These are phyloP conservation scores for Pollenia angustigena DNA, from an alignment of 2,888 invertebrate genomes.

Conservation along the genomic window DNA sequence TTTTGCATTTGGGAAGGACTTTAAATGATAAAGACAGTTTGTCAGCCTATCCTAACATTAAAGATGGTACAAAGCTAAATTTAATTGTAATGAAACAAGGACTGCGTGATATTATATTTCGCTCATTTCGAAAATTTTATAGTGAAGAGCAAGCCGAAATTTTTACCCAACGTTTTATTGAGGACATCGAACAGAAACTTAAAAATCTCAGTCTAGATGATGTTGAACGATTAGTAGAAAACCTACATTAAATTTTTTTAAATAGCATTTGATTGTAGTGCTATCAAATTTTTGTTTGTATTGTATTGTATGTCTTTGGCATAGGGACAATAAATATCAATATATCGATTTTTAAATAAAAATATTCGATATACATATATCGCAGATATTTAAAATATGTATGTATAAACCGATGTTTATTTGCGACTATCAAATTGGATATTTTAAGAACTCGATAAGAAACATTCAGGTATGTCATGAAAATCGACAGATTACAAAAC, in stretches of 20 bases:
- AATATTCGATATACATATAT: too few species aligned
- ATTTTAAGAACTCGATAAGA: too few species aligned
- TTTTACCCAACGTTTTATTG: conserved; percentile 81
- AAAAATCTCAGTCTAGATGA: conserved; percentile 82
- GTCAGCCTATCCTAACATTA: conserved; percentile 89
- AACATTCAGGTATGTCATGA: too few species aligned
- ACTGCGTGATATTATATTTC: conserved; percentile 86
- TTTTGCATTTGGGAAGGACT: conserved; percentile 89
- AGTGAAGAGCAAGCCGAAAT: conserved; percentile 87
- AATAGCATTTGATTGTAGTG: conserved; percentile 7
- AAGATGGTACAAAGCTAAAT: conserved; percentile 90
- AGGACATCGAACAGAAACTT: conserved; percentile 81
- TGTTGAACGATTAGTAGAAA: conserved; percentile 81
- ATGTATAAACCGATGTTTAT: too few species aligned
- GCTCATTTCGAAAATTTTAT: conserved; percentile 85
- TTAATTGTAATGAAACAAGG: conserved; percentile 88
- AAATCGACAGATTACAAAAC: too few species aligned
- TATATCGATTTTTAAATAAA: too few species aligned
- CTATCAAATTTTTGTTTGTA: not conserved
- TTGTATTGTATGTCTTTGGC: too few species aligned
- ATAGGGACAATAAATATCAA: too few species aligned
- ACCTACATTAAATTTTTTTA: conserved; percentile 46
- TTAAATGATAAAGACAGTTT: conserved; percentile 89
- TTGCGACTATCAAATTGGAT: too few species aligned
- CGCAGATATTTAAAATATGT: too few species aligned